A percentile compares a stretch with the other conserved stretches of the same genome.
phyloP scores from a whole-genome alignment of 2,113 vertebrate genomes.

The Leuciscus idus region DNA sequence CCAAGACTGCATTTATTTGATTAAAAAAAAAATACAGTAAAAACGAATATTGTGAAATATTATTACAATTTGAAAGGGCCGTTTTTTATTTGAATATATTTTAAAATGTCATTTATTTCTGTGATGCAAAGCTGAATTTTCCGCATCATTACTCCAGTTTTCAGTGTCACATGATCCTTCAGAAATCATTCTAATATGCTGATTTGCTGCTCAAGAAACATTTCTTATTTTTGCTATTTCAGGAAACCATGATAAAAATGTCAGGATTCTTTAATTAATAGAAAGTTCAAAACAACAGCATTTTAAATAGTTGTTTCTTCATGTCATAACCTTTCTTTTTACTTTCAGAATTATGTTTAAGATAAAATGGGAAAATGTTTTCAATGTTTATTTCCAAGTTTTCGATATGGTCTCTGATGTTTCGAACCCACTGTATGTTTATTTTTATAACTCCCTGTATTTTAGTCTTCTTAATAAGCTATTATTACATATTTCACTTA shows the following conservation, averaged over 20 bases:
- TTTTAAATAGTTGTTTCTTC: neutral
- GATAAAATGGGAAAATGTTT: neutral
- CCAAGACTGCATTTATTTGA: neutral
- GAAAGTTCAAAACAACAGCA: no score
- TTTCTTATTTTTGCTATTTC: neutral
- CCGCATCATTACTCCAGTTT: neutral
- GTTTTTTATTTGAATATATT: neutral
- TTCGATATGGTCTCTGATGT: neutral
- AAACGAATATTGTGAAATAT: neutral
- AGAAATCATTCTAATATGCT: neutral
- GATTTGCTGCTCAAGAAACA: neutral
- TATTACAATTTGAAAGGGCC: neutral
- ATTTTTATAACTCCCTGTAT: neutral
- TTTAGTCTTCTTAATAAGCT: neutral
- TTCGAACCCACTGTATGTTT: neutral
- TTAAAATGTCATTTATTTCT: neutral
- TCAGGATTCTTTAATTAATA: neutral
- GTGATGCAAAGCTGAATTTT: neutral
- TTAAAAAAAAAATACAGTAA: neutral
- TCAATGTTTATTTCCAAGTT: neutral
- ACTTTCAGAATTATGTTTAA: neutral
- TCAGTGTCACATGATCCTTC: neutral
- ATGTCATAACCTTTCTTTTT: neutral
- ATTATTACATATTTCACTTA: neutral
- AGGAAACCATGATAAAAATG: neutral